These are phyloP conservation scores for Ypsolopha scabrella DNA, from an alignment of 2,888 invertebrate species.

Conservation along the genomic window DNA sequence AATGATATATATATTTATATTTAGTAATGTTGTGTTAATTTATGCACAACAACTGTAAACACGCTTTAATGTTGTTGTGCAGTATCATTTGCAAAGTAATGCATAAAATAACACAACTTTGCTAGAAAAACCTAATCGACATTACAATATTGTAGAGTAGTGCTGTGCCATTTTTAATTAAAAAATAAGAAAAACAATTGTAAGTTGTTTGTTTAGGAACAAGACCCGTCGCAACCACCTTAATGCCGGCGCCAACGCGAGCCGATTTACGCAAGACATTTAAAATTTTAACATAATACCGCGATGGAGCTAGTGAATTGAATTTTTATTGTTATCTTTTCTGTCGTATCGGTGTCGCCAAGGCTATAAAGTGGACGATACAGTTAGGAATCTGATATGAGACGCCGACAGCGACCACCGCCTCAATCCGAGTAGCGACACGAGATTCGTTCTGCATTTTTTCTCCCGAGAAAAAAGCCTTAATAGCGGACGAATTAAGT, in stretches of 20 bases:
- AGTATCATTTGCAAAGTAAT: too few species aligned
- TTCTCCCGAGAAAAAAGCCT: conserved; percentile 18
- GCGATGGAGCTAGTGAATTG: conserved; percentile 33
- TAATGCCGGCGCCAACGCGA: neutral
- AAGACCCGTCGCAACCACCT: conserved; percentile 7
- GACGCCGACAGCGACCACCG: conserved; percentile 16
- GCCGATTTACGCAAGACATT: conserved; percentile 16
- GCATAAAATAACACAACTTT: too few species aligned
- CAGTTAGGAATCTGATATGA: conserved; percentile 55
- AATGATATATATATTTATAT: too few species aligned
- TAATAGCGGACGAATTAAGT: conserved; percentile 19
- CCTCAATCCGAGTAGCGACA: conserved; percentile 10
- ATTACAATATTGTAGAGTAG: too few species aligned
- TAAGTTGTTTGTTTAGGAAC: too few species aligned
- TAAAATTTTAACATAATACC: conserved; percentile 36
- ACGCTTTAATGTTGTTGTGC: too few species aligned
- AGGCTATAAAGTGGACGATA: conserved; percentile 28
- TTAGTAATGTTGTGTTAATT: too few species aligned
- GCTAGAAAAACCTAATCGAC: too few species aligned
- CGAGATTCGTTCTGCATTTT: conserved; percentile 10
- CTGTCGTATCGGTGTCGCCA: conserved; percentile 33
- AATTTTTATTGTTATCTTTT: conserved; percentile 43
- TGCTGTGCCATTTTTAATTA: too few species aligned
- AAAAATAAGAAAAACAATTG: too few species aligned
- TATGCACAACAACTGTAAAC: too few species aligned